Evolutionary conservation across 1,140 invertebrate species (phyloP).

Genomic region (Anagrus nilaparvatae): DNA sequence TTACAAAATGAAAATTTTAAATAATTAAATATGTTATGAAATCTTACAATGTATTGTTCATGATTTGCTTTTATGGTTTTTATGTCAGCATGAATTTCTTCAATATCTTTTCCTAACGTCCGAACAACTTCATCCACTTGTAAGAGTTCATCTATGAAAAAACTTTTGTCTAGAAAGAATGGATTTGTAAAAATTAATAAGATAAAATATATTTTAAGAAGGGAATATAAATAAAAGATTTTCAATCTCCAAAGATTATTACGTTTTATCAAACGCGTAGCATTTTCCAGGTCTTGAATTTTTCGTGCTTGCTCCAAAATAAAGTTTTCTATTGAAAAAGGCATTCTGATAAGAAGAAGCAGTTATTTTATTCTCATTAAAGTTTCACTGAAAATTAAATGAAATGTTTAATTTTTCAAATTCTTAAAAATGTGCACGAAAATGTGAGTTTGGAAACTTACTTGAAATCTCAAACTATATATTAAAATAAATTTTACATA

Average conservation of each 20-base stretch:
- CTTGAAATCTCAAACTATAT: too few species aligned
- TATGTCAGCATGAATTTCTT: constrained; percentile 16
- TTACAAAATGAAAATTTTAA: constrained; percentile 1
- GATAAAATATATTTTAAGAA: not conserved
- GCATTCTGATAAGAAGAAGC: too few species aligned
- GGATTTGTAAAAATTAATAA: not conserved
- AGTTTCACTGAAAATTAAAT: too few species aligned
- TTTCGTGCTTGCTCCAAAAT: constrained; percentile 10
- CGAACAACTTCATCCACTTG: constrained; percentile 3
- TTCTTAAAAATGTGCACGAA: too few species aligned
- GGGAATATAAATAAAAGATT: not conserved
- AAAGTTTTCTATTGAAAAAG: constrained; percentile 15
- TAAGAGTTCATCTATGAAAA: constrained; percentile 17
- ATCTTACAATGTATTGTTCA: constrained; percentile 18
- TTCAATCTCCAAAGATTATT: not conserved
- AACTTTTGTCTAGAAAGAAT: constrained; percentile 18
- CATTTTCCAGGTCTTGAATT: constrained; percentile 14
- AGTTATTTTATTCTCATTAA: too few species aligned
- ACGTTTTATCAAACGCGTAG: constrained; percentile 13
- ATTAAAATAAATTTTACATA: too few species aligned
- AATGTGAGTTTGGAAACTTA: too few species aligned
- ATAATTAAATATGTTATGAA: constrained; percentile 1
- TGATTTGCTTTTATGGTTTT: constrained; percentile 20
- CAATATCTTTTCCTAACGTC: constrained; percentile 12
- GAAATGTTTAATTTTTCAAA: too few species aligned